A percentile compares a stretch with the other conserved stretches of the same genome.
Evolutionary conservation across 2,113 vertebrate species (phyloP).

Genomic region (Crotalus horridus): DNA sequence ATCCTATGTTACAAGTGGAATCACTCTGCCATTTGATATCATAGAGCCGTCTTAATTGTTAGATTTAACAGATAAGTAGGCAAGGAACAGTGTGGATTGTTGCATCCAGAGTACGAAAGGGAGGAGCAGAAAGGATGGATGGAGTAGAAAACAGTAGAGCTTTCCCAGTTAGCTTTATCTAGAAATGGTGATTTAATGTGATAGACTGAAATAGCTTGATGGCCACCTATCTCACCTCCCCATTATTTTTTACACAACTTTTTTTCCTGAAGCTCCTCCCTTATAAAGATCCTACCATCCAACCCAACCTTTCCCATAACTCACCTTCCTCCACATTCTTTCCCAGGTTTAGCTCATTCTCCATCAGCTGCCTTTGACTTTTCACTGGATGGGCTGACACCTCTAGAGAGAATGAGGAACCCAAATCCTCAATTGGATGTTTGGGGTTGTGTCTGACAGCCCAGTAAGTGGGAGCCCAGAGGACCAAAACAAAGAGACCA

Average conservation of each 20-base stretch:
- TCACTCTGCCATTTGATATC: neutral
- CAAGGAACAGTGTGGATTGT: neutral
- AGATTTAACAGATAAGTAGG: neutral
- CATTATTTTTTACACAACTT: neutral
- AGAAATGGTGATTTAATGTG: neutral
- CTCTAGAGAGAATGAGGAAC: neutral
- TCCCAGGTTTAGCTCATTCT: neutral
- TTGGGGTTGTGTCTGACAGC: neutral
- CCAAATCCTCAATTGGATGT: neutral
- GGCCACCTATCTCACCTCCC: neutral
- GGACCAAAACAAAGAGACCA: neutral
- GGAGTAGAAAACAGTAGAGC: neutral
- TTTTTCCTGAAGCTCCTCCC: neutral
- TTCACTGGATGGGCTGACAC: neutral
- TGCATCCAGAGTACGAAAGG: neutral
- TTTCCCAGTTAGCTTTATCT: neutral
- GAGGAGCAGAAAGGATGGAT: neutral
- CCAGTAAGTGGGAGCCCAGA: neutral
- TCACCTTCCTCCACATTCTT: conserved; percentile 25
- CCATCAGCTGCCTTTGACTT: neutral
- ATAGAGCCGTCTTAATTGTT: neutral
- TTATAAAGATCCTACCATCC: neutral
- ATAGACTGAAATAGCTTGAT: neutral
- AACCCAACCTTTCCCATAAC: neutral
- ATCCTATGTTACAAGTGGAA: neutral